Conservation (phyloP, 1,140 invertebrate species). For the Aphidius ervi region DNA sequence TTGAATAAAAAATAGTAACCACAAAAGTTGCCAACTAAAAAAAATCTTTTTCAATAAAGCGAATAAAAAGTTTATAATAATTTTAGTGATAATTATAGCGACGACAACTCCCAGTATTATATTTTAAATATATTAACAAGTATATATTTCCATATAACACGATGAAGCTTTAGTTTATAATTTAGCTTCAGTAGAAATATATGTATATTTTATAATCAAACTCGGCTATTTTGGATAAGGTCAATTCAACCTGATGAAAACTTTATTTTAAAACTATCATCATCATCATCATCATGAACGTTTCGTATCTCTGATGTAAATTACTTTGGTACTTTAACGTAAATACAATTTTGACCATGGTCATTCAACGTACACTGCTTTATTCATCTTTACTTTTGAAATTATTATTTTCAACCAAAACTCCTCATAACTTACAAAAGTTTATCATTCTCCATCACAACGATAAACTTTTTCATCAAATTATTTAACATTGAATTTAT, state of each 20-base stretch:
- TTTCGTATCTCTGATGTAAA: slow-evolving; percentile 25
- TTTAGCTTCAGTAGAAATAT: neutral
- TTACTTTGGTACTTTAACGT: slow-evolving; percentile 23
- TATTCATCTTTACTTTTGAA: neutral
- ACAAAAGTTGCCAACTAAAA: too few relatives aligned
- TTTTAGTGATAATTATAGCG: too few relatives aligned
- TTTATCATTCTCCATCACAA: slow-evolving; percentile 11
- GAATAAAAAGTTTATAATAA: too few relatives aligned
- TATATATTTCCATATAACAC: neutral
- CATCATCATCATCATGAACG: neutral
- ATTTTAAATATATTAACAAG: too few relatives aligned
- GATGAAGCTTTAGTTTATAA: neutral
- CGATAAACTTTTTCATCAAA: slow-evolving; percentile 15
- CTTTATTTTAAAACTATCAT: neutral
- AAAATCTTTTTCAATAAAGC: too few relatives aligned
- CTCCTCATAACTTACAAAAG: slow-evolving; percentile 3
- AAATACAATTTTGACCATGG: slow-evolving; percentile 24
- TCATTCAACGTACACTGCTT: slow-evolving; percentile 21
- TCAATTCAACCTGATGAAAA: neutral
- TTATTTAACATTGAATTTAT: slow-evolving; percentile 17
- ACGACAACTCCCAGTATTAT: too few relatives aligned
- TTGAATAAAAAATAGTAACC: too few relatives aligned
- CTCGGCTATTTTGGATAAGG: too few relatives aligned
- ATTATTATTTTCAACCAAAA: neutral
- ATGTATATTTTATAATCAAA: neutral